Base-by-base conservation (phyloP, 1,140 invertebrate genomes). In the Sycophila sp. region DNA sequence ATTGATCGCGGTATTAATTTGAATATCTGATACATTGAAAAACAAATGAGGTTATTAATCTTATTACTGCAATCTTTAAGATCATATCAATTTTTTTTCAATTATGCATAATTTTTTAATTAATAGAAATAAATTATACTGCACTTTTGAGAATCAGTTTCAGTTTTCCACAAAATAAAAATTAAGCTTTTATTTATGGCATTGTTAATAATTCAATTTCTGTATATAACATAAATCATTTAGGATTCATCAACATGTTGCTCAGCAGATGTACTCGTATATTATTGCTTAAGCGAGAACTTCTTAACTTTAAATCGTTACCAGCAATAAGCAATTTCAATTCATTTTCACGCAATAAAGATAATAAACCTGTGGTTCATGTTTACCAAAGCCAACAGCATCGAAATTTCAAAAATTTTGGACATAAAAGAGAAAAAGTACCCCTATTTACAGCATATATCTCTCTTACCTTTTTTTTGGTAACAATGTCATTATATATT, bases 341-440 rank as follows among this genome's bases (percentile, higher is more conserved):
- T n/a, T n/a, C n/a, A n/a, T n/a, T n/a, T n/a, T n/a, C n/a, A n/a
- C n/a, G n/a, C n/a, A n/a, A n/a, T n/a, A 24, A 22, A 22, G n/a
- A 17, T 65, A 59, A 38, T 42, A 65, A 36, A 4, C 36, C 40
- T 36, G 15, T 65, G 36, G 15, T 49, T 13, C 45, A 2, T 26
- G 38, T 73, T 5, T 32, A 49, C 19, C 51, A 63, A 68, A 24
- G 2, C 11, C 28, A 47, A 47, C 77, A 77, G 42, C 67, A 77
- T 24, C 69, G 84, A 13, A 75, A 81, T 7, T 87, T 87, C 72
- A 89, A 88, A 75, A 87, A 88, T 73, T 90, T 90, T 78, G 89
- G 88, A 2, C 89, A 90, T 72, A 83, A 85, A 68, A 40, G 15
- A 11, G n/a, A 55, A 2, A 4, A 6, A 45, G 0, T 17, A 13